These are phyloP conservation scores for Syrrhaptes paradoxus DNA, from an alignment of 2,113 vertebrate genomes.

Conservation along the genomic window DNA sequence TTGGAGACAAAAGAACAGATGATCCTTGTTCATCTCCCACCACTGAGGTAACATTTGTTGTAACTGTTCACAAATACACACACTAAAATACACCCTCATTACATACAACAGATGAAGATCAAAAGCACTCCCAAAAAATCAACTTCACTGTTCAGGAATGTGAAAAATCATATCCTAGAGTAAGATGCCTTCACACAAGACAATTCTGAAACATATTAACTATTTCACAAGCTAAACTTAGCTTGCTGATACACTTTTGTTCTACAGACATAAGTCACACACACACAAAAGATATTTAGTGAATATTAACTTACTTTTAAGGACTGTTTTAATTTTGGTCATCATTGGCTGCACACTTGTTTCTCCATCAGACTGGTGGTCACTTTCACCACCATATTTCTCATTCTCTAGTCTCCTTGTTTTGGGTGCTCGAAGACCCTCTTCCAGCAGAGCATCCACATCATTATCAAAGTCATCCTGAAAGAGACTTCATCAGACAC, in stretches of 20 bases:
- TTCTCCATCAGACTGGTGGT: constrained; percentile 94
- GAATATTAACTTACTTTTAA: constrained; percentile 89
- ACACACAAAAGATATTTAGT: background rate
- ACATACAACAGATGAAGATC: background rate
- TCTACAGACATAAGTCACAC: background rate
- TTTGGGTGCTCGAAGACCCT: constrained; percentile 94
- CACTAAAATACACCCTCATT: background rate
- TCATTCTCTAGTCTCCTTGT: constrained; percentile 90
- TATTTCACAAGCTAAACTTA: background rate
- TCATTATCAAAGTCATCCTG: constrained; percentile 99
- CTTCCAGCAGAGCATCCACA: constrained; percentile 95
- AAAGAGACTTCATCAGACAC: constrained; percentile 80
- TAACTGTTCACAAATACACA: background rate
- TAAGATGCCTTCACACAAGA: background rate
- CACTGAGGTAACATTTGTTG: background rate
- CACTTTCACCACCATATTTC: constrained; percentile 88
- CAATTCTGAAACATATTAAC: background rate
- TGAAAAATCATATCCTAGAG: background rate
- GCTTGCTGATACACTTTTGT: background rate
- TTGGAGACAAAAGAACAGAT: background rate
- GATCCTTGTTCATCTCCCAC: background rate
- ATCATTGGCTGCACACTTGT: constrained; percentile 97
- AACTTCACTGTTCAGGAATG: background rate
- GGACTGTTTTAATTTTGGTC: constrained; percentile 99
- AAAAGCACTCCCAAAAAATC: background rate